phyloP scores from a whole-genome alignment of 2,113 vertebrate species.

The Bubo blakistoni region DNA sequence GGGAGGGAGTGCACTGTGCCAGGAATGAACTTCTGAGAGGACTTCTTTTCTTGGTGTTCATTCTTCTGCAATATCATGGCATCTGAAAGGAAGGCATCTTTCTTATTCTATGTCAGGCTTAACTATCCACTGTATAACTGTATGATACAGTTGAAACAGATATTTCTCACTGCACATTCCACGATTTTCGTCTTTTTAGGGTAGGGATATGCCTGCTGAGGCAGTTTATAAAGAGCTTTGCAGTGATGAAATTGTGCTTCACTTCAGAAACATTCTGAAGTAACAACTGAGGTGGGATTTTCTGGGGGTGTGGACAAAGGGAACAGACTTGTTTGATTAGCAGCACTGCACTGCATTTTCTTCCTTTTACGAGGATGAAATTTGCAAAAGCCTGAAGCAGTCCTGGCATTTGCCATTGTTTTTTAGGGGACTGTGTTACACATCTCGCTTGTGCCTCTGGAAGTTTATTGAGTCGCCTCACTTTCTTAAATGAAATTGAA shows the following conservation, averaged over 20 bases:
- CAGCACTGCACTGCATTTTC: not conserved
- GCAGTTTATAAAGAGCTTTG: not conserved
- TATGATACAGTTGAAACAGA: not conserved
- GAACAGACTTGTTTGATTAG: not conserved
- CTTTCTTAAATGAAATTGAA: not conserved
- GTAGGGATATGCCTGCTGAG: not conserved
- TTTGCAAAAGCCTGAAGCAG: not conserved
- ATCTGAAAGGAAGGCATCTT: not conserved
- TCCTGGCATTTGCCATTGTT: not conserved
- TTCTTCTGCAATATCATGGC: not conserved
- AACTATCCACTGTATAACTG: not conserved
- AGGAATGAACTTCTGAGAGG: not conserved
- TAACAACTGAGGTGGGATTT: not conserved
- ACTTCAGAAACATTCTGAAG: not conserved
- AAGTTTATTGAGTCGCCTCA: not conserved
- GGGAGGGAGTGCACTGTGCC: not conserved
- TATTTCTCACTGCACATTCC: not conserved
- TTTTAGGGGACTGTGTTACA: not conserved
- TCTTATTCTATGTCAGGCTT: not conserved
- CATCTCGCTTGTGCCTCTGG: not conserved
- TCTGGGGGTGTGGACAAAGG: not conserved
- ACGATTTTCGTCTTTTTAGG: not conserved
- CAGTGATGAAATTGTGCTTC: not conserved
- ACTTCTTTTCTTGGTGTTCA: not conserved
- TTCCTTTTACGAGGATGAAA: not conserved